Evolutionary conservation across 2,113 vertebrate species (phyloP).

Genomic region (Nothobranchius kuhntae): DNA sequence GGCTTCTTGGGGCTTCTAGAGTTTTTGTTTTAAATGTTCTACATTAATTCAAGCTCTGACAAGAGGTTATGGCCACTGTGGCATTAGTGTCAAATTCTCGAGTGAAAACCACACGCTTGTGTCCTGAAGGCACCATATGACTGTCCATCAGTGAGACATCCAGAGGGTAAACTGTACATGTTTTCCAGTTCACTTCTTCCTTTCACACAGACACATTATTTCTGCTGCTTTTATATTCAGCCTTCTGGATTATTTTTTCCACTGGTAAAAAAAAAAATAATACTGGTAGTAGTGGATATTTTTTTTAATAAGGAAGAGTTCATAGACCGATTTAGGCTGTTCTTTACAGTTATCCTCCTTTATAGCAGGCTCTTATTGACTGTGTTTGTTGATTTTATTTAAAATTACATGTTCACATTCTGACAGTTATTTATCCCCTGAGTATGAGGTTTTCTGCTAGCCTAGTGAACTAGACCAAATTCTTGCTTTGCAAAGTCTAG

Average conservation of each 20-base stretch:
- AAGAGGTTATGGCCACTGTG: no score
- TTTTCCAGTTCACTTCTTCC: constrained; percentile 6
- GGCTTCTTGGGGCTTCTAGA: no score
- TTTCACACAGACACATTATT: not conserved
- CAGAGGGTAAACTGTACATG: not conserved
- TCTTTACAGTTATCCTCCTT: constrained; percentile 25
- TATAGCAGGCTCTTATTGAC: constrained; percentile 41
- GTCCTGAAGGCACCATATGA: not conserved
- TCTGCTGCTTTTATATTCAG: not conserved
- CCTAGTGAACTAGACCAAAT: no score
- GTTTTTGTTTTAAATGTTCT: no score
- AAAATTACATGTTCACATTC: constrained; percentile 56
- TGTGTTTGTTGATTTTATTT: constrained; percentile 53
- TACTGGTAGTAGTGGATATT: constrained; percentile 2
- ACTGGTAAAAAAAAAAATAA: constrained; percentile 7
- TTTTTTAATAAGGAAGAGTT: constrained; percentile 54
- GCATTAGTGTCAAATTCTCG: not conserved
- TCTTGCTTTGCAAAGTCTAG: no score
- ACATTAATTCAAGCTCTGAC: no score
- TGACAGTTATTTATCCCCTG: constrained; percentile 30
- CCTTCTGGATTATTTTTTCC: not conserved
- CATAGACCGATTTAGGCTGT: constrained; percentile 26
- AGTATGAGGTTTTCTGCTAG: constrained; percentile 23
- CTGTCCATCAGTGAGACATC: not conserved
- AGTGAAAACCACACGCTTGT: not conserved